Conservation (phyloP, 1,140 invertebrate genomes). For the Drosophila subobscura region DNA sequence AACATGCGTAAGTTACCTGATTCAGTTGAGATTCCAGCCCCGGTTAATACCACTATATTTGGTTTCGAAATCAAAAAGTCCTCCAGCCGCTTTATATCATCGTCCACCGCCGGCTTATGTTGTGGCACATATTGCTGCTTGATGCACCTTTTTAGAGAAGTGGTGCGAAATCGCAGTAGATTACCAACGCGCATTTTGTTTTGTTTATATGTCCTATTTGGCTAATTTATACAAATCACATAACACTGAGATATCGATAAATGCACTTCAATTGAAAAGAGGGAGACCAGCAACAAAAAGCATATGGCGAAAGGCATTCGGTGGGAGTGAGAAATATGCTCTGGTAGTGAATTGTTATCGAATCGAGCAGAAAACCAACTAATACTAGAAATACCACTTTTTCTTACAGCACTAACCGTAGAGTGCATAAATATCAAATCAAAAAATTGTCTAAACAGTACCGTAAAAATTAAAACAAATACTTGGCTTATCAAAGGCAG, state of each 20-base stretch:
- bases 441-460: too few relatives aligned
- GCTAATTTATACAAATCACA: constrained; percentile 7
- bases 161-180: constrained; percentile 47
- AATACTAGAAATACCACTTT: too few relatives aligned
- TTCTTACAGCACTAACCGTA: too few relatives aligned
- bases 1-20: constrained; percentile 85
- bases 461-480: too few relatives aligned
- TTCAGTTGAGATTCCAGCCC: constrained; percentile 98
- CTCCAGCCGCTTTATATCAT: constrained; percentile 87
- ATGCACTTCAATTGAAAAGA: too few relatives aligned
- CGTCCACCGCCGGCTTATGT: constrained; percentile 86
- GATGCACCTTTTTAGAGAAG: constrained; percentile 10
- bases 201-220: not conserved
- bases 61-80: constrained; percentile 87
- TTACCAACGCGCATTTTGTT: constrained; percentile 54
- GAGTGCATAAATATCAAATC: too few relatives aligned
- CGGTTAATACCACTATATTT: constrained; percentile 91
- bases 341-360: too few relatives aligned
- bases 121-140: constrained; percentile 88
- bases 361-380: too few relatives aligned
- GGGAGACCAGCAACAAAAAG: too few relatives aligned
- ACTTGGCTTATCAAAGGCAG: too few relatives aligned
- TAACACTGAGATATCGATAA: constrained; percentile 1
- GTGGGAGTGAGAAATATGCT: too few relatives aligned
- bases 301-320: too few relatives aligned